Evolutionary conservation across 2,797 vertebrate species (phyloP).

Genomic region (Tapirus indicus): DNA sequence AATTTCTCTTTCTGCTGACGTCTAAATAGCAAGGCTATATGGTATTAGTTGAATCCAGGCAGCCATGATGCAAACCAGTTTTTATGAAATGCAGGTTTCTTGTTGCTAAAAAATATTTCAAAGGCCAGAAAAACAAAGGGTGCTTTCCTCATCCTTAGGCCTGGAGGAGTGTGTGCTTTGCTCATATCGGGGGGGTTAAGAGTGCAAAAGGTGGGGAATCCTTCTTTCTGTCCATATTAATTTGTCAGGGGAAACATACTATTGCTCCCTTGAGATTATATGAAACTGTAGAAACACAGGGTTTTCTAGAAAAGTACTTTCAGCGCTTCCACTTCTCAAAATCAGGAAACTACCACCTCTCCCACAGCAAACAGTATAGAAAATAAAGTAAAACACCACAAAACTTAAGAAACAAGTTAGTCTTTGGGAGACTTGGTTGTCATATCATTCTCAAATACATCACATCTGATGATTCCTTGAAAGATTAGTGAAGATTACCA

Average conservation of each 20-base stretch:
- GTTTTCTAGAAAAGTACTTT: constrained; percentile 17
- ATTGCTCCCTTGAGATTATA: neutral
- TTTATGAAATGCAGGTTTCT: constrained; percentile 31
- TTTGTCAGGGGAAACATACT: neutral
- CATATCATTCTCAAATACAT: neutral
- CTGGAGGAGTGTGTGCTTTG: neutral
- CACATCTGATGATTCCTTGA: constrained; percentile 43
- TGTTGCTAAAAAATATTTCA: neutral
- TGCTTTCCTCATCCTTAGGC: neutral
- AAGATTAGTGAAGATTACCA: constrained; percentile 64
- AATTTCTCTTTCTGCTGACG: neutral
- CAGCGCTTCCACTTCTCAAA: constrained; percentile 42
- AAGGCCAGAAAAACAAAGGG: constrained; percentile 3
- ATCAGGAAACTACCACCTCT: neutral
- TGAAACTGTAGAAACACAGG: neutral
- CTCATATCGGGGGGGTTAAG: neutral
- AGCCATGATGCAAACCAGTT: neutral
- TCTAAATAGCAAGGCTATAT: neutral
- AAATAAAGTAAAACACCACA: constrained; percentile 2
- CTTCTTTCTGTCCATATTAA: neutral
- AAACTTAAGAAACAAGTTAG: neutral
- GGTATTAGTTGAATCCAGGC: neutral
- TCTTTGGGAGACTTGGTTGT: constrained; percentile 10
- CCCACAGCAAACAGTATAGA: neutral
- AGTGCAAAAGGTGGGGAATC: neutral